These are phyloP conservation scores for Heliconius aoede DNA, from an alignment of 2,888 invertebrate genomes.

Conservation along the genomic window DNA sequence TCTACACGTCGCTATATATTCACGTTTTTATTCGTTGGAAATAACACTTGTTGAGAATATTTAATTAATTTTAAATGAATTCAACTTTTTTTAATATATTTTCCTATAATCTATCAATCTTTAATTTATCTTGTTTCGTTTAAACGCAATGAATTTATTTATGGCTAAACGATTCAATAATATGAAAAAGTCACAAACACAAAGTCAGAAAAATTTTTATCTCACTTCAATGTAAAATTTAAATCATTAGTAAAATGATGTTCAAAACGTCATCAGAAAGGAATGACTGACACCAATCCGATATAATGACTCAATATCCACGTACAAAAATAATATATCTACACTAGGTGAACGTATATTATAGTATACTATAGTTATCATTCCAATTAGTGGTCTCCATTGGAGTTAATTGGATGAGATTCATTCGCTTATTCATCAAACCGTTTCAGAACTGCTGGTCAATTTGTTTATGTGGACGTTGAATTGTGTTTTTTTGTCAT, in stretches of 20 bases:
- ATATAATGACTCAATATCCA: slow-evolving; percentile 44
- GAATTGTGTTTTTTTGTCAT: slow-evolving; percentile 37
- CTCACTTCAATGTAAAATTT: background rate
- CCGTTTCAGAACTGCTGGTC: slow-evolving; percentile 50
- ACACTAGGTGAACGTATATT: background rate
- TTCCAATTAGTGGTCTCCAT: slow-evolving; percentile 57
- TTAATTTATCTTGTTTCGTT: no score
- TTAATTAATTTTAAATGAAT: no score
- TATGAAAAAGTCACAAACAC: background rate
- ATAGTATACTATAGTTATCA: slow-evolving; percentile 42
- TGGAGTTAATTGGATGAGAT: slow-evolving; percentile 61
- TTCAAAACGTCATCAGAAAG: slow-evolving; percentile 35
- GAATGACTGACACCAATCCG: slow-evolving; percentile 42
- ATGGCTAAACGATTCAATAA: no score
- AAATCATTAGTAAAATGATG: slow-evolving; percentile 2
- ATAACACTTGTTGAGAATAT: no score
- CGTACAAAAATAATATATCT: slow-evolving; percentile 24
- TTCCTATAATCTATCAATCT: no score
- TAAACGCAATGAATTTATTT: no score
- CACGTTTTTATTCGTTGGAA: no score
- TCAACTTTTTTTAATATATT: no score
- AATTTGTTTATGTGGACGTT: slow-evolving; percentile 49
- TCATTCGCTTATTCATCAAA: slow-evolving; percentile 63
- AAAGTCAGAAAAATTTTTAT: background rate
- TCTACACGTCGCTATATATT: no score